phyloP scores from a whole-genome alignment of 2,113 vertebrate species.

The Fukomys damarensis region DNA sequence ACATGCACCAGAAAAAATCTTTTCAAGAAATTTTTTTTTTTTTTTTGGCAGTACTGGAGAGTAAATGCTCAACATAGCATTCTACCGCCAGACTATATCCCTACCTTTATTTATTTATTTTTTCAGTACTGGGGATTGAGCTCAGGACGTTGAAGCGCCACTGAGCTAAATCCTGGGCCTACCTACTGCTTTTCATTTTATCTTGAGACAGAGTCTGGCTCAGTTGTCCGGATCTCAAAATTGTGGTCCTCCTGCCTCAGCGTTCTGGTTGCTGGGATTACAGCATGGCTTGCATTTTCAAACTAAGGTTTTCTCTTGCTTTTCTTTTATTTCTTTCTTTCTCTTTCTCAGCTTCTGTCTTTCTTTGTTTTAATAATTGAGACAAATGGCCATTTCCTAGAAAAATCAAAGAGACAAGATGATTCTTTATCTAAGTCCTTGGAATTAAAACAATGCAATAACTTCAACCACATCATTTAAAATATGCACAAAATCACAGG shows the following conservation, averaged over 20 bases:
- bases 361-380: neutral
- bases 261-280: neutral
- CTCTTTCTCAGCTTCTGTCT: neutral
- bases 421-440: neutral
- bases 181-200: neutral
- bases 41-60: neutral
- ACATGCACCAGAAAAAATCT: neutral
- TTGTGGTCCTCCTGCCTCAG: neutral
- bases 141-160: too few relatives aligned
- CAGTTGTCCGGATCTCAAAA: neutral
- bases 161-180: too few relatives aligned
- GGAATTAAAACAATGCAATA: neutral
- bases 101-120: too few relatives aligned
- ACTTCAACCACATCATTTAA: neutral
- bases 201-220: neutral
- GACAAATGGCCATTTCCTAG: neutral
- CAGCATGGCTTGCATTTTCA: neutral
- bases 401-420: neutral
- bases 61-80: too few relatives aligned
- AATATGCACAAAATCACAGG: neutral
- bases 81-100: too few relatives aligned
- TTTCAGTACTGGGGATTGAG: too few relatives aligned
- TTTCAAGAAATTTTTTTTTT: neutral
- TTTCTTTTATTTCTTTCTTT: neutral
- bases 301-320: neutral